Base-by-base conservation (phyloP, 2,797 vertebrate species). In the Accipiter superciliosus region DNA sequence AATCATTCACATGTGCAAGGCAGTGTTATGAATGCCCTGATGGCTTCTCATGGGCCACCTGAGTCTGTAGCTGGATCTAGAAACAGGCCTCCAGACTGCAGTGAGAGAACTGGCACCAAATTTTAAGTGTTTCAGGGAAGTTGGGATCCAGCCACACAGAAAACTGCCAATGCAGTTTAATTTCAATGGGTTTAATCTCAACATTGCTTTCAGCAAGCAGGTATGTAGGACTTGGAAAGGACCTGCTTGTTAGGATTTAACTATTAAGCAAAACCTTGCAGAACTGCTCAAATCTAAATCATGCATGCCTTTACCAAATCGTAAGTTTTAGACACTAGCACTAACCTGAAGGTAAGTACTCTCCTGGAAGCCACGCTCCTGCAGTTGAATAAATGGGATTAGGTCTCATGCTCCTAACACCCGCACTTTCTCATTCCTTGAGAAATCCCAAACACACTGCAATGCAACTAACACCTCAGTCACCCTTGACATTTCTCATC, bases 311-410 rank as follows among this genome's bases (percentile, higher is more conserved):
- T 72, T 61, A 59, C 44, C 21, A 47, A 73, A n/a, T 16, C 8
- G 63, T 14, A 13, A 11, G 37, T n/a, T 80, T 25, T 45, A 83
- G 72, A 74, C n/a, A 63, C 20, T 24, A 65, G 49, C 70, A 37
- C 29, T 45, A 50, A 73, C 49, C 28, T 29, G 65, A 57, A 88
- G 70, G 53, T 17, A 67, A 65, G 28, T 2, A 10, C 33, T 72
- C 33, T 47, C 47, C 73, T 2, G 2, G 40, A 66, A 81, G 78
- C 50, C 58, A 67, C 0, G 0, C 22, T 81, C 2, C 0, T 28
- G 15, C 61, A 86, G 87, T 3, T 76, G 62, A 83, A 72, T 71
- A 66, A 89, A 93, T 37, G 17, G 55, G 74, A 92, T 95, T 74
- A 85, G 33, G 35, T 70, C 33, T 90, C 49, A 42, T 1, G 29